Evolutionary conservation across 2,113 vertebrate species (phyloP), one percentile per base, ranked within the genome.

Genomic region (Odontophorus gujanensis): DNA sequence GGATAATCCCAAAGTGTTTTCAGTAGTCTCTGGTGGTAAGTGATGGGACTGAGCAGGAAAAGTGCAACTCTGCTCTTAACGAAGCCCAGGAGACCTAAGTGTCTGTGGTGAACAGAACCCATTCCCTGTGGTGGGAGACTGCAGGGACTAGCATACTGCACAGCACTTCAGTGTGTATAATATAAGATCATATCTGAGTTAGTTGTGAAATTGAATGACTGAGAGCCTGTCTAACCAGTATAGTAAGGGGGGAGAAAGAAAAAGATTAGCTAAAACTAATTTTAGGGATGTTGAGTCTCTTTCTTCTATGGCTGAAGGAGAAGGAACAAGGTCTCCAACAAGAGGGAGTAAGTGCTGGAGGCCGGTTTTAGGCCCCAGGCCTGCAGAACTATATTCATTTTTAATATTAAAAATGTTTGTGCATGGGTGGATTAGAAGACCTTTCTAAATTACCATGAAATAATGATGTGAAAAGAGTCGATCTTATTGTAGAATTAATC

Each of bases 121-220:
- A 0, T 15, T 53, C 9, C 51, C 25, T 51, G 25, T 51, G 50
- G 11, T 57, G 86, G 43, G 19, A 28, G 1, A 11, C 38, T 69
- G 25, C 24, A 34, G 48, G 73, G 17, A 5, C 65, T 83, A 36
- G 36, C 7, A 38, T 17, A 4, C 2, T 67, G 18, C 24, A 10
- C 2, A 21, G 20, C 74, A 13, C 42, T 88, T 63, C 2, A 6
- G 11, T 59, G 24, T 0, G 0, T 47, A 2, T 24, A 25, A 25
- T 26, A 51, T 51, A 40, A 67, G 69, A 65, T 58, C 38, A 18
- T 72, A 61, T 47, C 26, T 30, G 45, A 51, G 34, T 14, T 3
- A 0, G 11, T 51, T 53, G 55, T 80, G 63, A 69, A 47, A 36
- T 16, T 24, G 61, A 72, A 57, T 36, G 24, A 8, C 32, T 61